Evolutionary conservation across 2,113 vertebrate species (phyloP).

Genomic region (Laticauda laticaudata): DNA sequence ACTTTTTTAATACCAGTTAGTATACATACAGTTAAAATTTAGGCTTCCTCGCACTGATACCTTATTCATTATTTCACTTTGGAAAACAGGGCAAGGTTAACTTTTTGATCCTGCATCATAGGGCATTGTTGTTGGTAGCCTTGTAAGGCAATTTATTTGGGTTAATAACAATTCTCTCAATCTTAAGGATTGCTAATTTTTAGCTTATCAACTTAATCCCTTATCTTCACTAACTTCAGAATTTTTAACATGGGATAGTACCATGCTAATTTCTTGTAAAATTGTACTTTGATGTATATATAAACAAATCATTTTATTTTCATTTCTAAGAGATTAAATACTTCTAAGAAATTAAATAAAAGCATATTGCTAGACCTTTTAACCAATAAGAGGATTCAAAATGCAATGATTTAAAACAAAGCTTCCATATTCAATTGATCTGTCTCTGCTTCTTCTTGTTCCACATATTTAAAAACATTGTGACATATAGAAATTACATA

Average conservation of each 20-base stretch:
- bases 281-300: background rate
- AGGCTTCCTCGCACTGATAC: background rate
- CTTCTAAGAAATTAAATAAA: background rate
- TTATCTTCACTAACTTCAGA: background rate
- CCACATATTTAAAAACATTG: background rate
- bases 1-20: background rate
- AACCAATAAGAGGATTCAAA: background rate
- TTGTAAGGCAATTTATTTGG: background rate
- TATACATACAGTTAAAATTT: background rate
- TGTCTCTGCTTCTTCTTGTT: background rate
- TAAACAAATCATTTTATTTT: background rate
- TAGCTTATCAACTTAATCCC: background rate
- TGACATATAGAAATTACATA: background rate
- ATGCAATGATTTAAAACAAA: background rate
- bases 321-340: background rate
- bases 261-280: background rate
- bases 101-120: background rate
- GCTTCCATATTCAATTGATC: background rate
- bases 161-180: background rate
- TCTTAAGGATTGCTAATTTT: background rate
- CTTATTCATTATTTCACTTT: background rate
- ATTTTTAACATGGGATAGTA: background rate
- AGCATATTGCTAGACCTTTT: background rate
- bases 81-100: background rate
- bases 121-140: background rate